These are phyloP conservation scores for Nymphalis c-album DNA, from an alignment of 2,888 invertebrate species.

Conservation along the genomic window DNA sequence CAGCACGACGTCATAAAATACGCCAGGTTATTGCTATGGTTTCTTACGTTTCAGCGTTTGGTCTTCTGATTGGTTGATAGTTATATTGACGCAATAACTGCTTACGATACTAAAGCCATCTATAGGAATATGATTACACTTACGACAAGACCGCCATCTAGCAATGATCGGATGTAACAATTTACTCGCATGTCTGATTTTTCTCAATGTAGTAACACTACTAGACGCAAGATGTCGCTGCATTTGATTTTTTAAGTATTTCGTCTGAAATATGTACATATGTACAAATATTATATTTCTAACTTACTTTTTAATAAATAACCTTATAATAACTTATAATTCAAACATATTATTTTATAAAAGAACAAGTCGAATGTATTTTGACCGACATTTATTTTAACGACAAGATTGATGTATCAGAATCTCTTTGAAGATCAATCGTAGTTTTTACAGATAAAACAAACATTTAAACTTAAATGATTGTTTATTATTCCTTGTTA, in stretches of 20 bases:
- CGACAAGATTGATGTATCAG: neutral
- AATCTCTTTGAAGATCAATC: slow-evolving; percentile 8
- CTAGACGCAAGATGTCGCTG: slow-evolving; percentile 22
- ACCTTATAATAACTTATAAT: no score
- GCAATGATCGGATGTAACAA: neutral
- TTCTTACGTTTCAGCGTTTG: slow-evolving; percentile 33
- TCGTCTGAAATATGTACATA: no score
- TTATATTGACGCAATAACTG: slow-evolving; percentile 20
- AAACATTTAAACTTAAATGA: neutral
- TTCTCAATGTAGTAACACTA: slow-evolving; percentile 1
- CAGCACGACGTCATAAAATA: slow-evolving; percentile 67
- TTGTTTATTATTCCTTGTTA: neutral
- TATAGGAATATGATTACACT: neutral
- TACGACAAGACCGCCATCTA: slow-evolving; percentile 23
- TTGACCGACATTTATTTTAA: no score
- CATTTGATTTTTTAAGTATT: no score
- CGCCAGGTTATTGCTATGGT: slow-evolving; percentile 36
- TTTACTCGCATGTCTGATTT: neutral
- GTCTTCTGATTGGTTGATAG: slow-evolving; percentile 53
- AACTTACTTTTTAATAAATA: no score
- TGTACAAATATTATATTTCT: no score
- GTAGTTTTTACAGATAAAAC: neutral
- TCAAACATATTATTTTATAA: neutral
- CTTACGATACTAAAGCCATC: slow-evolving; percentile 15
- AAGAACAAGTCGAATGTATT: neutral